Evolutionary conservation across 2,797 vertebrate genomes (phyloP).

Genomic region (Pterois miles): DNA sequence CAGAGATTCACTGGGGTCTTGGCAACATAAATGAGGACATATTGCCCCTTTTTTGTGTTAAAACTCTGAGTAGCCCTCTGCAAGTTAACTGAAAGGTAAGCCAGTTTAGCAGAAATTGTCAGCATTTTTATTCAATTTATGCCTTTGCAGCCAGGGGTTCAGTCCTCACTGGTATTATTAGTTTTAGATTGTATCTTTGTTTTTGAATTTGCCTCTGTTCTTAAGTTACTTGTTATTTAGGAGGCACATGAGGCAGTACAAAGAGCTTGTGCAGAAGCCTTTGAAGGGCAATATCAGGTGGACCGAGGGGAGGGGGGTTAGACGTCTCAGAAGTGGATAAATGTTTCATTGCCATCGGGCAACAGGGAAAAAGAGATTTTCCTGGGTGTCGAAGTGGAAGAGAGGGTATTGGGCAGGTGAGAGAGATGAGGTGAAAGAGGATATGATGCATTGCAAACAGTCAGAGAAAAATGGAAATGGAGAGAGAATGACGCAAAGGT

Average conservation of each 20-base stretch:
- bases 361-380: slow-evolving; percentile 46
- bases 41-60: neutral
- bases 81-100: neutral
- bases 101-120: neutral
- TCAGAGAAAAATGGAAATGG: slow-evolving; percentile 28
- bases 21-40: neutral
- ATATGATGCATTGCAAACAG: slow-evolving; percentile 38
- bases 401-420: slow-evolving; percentile 10
- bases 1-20: neutral
- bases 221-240: slow-evolving; percentile 25
- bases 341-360: slow-evolving; percentile 58
- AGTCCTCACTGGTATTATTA: slow-evolving; percentile 4
- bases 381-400: slow-evolving; percentile 36
- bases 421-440: slow-evolving; percentile 30
- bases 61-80: neutral
- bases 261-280: slow-evolving; percentile 30
- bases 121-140: slow-evolving; percentile 7
- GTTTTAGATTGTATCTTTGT: slow-evolving; percentile 28
- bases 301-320: slow-evolving; percentile 4
- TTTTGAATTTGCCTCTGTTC: slow-evolving; percentile 18
- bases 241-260: slow-evolving; percentile 3
- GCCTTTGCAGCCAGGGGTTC: neutral
- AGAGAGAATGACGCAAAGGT: slow-evolving; percentile 21
- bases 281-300: slow-evolving; percentile 57
- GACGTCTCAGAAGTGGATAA: slow-evolving; percentile 53